phyloP scores from a whole-genome alignment of 2,113 vertebrate genomes.

The Phrynosoma blainvillii region DNA sequence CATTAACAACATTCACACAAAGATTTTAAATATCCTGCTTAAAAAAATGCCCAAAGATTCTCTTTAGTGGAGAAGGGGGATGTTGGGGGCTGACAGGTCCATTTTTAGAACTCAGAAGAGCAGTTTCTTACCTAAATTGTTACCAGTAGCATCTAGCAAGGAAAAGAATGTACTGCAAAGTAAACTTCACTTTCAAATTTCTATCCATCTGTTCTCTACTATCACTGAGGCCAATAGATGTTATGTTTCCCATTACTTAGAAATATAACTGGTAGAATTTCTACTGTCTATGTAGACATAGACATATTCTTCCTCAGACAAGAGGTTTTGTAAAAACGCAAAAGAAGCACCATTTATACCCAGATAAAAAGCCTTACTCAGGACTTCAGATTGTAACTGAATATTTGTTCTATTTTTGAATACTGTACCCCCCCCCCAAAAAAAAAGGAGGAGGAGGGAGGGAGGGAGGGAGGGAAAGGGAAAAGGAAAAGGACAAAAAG shows the following conservation, averaged over 20 bases:
- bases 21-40: conserved; percentile 3
- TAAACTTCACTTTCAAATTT: conserved; percentile 1
- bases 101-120: conserved; percentile 2
- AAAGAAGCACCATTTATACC: neutral
- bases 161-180: conserved; percentile 8
- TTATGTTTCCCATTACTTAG: neutral
- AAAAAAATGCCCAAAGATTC: neutral
- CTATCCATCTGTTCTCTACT: neutral
- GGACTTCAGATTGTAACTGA: neutral
- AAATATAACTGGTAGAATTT: neutral
- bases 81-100: neutral
- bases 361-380: conserved; percentile 11
- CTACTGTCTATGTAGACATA: conserved; percentile 6
- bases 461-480: conserved; percentile 3
- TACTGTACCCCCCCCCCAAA: neutral
- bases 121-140: conserved; percentile 11
- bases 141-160: neutral
- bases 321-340: neutral
- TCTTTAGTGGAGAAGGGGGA: neutral
- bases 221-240: neutral
- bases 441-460: neutral
- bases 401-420: conserved; percentile 31
- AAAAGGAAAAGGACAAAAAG: conserved; percentile 7
- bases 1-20: conserved; percentile 5
- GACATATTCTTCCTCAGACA: conserved; percentile 9